Percentiles rank a stretch among this genome's conserved stretches.
These are phyloP conservation scores for Martes flavigula DNA, from an alignment of 2,797 vertebrate species.

Conservation along the genomic window DNA sequence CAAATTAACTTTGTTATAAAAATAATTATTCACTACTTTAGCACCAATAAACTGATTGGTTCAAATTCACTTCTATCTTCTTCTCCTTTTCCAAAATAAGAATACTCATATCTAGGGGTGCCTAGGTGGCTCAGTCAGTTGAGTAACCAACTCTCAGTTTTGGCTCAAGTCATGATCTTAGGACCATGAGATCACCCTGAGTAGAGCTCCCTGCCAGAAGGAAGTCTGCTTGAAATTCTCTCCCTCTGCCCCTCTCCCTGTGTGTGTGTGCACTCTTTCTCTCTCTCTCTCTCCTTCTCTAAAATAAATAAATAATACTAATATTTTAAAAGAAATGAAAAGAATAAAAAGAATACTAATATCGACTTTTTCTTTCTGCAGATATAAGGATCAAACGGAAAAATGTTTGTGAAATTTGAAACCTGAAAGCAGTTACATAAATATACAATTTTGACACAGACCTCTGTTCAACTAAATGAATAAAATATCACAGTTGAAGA, in stretches of 20 bases:
- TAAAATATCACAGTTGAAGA: background rate
- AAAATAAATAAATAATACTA: background rate
- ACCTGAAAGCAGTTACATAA: background rate
- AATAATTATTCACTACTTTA: background rate
- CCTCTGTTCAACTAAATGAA: background rate
- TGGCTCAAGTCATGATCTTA: background rate
- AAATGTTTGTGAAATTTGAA: background rate
- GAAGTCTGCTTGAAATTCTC: background rate
- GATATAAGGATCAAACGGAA: background rate
- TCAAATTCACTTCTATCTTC: background rate
- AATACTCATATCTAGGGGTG: background rate
- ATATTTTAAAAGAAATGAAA: background rate
- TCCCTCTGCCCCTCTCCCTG: background rate
- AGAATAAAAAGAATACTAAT: background rate
- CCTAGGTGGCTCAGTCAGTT: background rate
- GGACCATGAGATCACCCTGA: background rate
- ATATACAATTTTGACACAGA: background rate
- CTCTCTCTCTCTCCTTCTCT: background rate
- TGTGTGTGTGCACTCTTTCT: background rate
- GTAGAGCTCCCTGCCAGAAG: background rate
- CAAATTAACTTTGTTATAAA: background rate
- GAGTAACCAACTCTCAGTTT: background rate
- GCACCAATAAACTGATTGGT: background rate
- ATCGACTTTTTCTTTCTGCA: background rate
- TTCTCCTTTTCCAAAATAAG: background rate